Evolutionary conservation across 2,113 vertebrate species (phyloP).

Genomic region (Gymnocephalus cernua): DNA sequence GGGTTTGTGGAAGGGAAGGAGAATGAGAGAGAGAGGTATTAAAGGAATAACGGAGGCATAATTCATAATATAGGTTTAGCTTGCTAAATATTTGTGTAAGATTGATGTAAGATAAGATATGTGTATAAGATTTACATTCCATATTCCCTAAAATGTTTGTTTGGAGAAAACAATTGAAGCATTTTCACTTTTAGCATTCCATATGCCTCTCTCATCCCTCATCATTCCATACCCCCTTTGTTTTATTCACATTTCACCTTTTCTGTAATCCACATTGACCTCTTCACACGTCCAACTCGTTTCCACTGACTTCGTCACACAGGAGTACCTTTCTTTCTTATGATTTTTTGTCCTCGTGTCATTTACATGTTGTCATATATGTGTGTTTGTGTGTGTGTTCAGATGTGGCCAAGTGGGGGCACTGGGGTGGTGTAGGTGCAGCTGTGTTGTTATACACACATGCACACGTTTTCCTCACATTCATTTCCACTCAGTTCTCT

Average conservation of each 20-base stretch:
- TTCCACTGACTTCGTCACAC: slow-evolving; percentile 30
- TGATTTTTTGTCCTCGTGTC: slow-evolving; percentile 54
- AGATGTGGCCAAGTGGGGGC: slow-evolving; percentile 66
- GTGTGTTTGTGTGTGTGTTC: slow-evolving; percentile 69
- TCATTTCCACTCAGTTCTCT: background rate
- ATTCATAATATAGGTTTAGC: background rate
- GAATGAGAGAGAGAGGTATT: slow-evolving; percentile 46
- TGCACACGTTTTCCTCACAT: slow-evolving; percentile 1
- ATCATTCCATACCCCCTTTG: slow-evolving; percentile 47
- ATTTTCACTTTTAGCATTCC: background rate
- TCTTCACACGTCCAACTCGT: slow-evolving; percentile 36
- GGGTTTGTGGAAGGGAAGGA: slow-evolving; percentile 63
- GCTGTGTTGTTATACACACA: slow-evolving; percentile 54
- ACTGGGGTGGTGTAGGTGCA: slow-evolving; percentile 63
- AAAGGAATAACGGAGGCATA: background rate
- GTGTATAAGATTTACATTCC: background rate
- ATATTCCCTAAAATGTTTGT: accelerated
- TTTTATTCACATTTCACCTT: slow-evolving; percentile 28
- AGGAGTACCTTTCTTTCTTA: slow-evolving; percentile 28
- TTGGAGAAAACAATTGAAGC: background rate
- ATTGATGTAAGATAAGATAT: no score
- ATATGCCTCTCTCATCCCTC: slow-evolving; percentile 55
- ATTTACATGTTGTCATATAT: slow-evolving; percentile 64
- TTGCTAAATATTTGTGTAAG: background rate
- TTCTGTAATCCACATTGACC: slow-evolving; percentile 33